Evolutionary conservation across 2,888 invertebrate species (phyloP), one percentile per base, ranked within the genome.

Genomic region (Criorhina ranunculi): DNA sequence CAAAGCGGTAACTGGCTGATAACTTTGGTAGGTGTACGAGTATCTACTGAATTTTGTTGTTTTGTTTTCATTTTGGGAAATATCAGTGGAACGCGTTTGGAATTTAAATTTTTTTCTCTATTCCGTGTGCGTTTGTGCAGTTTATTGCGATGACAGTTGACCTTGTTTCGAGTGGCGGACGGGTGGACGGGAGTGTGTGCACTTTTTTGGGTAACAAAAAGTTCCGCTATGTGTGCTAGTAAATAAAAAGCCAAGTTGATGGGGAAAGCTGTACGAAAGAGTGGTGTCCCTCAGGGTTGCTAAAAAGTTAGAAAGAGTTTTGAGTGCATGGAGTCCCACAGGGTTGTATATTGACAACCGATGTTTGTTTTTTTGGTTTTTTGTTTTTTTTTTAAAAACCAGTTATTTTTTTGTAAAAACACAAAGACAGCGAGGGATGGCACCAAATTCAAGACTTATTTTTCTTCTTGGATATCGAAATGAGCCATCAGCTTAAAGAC

Each of bases 11-110:
- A 60, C 40, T 77, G 19, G 42, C 46, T 33, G 59, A 70, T 70
- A 29, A 53, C 12, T 60, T 66, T 62, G 70, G 82, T 75, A 67
- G 66, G 77, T 82, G 67, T 62, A 53, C 46, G 77, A 77, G 67
- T 62, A 53, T 37, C 53, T 59, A 8, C 35, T 42, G 8, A 49
- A 29, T 37, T 62, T 24, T 49, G 33, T 24, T 46, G 12, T 46
- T 17, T 37, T 35, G n/a, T 33, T 15, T 33, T 35, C n/a, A 19
- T 53, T 57, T 66, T 44, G 19, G 37, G 49, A 12, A 59, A 31
- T 40, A 6, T 17, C 9, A 42, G 12, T 37, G 15, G 15, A 77
- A 77, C 72, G 37, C 46, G 66, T 53, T 67, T 40, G 8, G 82
- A 77, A 72, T 77, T 31, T 55, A 1, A 17, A 51, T 44, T 67